Evolutionary conservation across 53 echinoderm and acorn worm genomes (phyloP), one percentile per base, ranked within the genome.

Genomic region (Mesocentrotus franciscanus): DNA sequence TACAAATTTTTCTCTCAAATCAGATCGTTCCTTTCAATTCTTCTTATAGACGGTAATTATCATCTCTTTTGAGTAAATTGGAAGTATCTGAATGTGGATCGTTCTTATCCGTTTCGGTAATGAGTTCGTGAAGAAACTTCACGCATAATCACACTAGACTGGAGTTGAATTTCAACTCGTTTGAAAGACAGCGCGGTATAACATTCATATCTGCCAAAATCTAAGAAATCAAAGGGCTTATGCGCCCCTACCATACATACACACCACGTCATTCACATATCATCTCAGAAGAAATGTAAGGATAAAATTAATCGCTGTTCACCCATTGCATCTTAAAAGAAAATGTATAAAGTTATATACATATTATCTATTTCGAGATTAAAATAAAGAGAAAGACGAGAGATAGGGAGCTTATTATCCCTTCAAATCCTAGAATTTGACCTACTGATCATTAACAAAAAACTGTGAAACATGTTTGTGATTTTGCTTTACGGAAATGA

Each of bases 51-150:
- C 58, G 58, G 90, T 90, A 90, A 90, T 90, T 90, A 60, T 66
- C 92, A 11, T 68, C 36, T 26, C 90, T 60, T 92, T 92, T 70
- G 66, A 62, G 10, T 66, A 70, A 92, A 62, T 92, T 92, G 20
- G 68, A 9, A 30, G n/a, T 18, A 70, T 92, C 56, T 92, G 42
- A 24, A 39, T 92, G 92, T 68, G 66, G 92, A 39, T 34, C 42
- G 36, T 64, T 64, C 92, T 92, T 10, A 91, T 91, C 32, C 55
- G 34, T 30, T 66, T 68, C 4, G 61, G 66, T 92, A 92, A 92
- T 92, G 92, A 92, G 92, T 61, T 92, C 92, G 92, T 92, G 92
- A 70, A 92, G 26, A 90, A 90, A 90, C 61, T 61, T 60, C 42
- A 81, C 42, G 81, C 90, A 34, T 60, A 60, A 90, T 90, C 61